phyloP scores from a whole-genome alignment of 92 coral and sea anemone genomes.

The Meandrina meandrites region DNA sequence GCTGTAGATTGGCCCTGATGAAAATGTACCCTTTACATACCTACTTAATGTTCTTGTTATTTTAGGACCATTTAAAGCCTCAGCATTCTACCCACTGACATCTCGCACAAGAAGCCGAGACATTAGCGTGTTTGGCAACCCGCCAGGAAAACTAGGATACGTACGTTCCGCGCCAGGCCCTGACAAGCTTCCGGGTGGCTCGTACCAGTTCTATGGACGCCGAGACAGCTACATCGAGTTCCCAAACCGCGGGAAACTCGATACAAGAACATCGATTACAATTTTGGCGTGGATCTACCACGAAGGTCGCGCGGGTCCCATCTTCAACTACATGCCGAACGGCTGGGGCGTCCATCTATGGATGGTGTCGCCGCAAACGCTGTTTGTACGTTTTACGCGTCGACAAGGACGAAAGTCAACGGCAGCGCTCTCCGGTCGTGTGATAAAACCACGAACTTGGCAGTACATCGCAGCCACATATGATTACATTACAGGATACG shows the following conservation, averaged over 20 bases:
- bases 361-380: constrained; percentile 57
- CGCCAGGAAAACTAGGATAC: constrained; percentile 65
- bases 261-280: constrained; percentile 65
- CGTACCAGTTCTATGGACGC: constrained; percentile 75
- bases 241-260: constrained; percentile 78
- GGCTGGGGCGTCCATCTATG: constrained; percentile 82
- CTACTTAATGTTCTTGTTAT: not conserved
- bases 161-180: constrained; percentile 85
- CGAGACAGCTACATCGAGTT: constrained; percentile 68
- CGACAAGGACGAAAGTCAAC: constrained; percentile 48
- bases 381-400: constrained; percentile 56
- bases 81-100: constrained; percentile 77
- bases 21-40: too few relatives aligned
- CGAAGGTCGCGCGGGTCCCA: constrained; percentile 65
- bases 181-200: constrained; percentile 73
- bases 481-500: constrained; percentile 58
- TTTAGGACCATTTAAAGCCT: constrained; percentile 78
- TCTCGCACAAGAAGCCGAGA: constrained; percentile 57
- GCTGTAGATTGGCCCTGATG: too few relatives aligned
- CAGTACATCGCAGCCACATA: constrained; percentile 78
- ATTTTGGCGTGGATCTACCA: constrained; percentile 79
- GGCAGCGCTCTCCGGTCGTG: constrained; percentile 46
- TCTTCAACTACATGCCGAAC: constrained; percentile 75
- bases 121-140: constrained; percentile 75
- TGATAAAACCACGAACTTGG: constrained; percentile 66